Conservation (phyloP, 2,797 vertebrate genomes). For the Crypturellus tataupa region DNA sequence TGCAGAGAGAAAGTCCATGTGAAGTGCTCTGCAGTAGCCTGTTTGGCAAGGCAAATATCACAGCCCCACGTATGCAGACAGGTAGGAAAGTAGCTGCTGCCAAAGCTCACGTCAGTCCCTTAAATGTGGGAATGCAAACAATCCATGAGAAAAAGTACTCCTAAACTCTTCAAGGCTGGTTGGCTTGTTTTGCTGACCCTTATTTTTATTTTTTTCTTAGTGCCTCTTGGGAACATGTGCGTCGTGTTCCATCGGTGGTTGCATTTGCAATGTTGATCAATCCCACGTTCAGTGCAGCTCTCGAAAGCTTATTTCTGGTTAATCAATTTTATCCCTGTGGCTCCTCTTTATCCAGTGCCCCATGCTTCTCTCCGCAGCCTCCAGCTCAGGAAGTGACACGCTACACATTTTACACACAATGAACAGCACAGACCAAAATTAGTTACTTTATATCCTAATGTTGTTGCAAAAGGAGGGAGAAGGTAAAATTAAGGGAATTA, state of each 20-base stretch:
- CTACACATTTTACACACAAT: background rate
- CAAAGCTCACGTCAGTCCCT: background rate
- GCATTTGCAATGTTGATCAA: conserved; percentile 4
- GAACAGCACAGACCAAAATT: background rate
- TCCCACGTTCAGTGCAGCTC: background rate
- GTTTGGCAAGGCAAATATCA: background rate
- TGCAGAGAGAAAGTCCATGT: background rate
- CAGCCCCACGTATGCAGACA: background rate
- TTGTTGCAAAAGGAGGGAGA: background rate
- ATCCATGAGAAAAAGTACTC: background rate
- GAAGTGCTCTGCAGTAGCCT: background rate
- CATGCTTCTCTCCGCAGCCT: conserved; percentile 8
- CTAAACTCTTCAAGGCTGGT: background rate
- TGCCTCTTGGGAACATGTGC: background rate
- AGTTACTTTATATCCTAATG: background rate
- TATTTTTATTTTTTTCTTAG: background rate
- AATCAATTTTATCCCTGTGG: conserved; percentile 24
- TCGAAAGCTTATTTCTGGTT: conserved; percentile 48
- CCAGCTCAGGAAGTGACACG: background rate
- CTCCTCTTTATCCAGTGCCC: background rate
- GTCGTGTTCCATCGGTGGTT: background rate
- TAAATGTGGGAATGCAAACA: background rate
- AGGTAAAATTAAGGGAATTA: background rate
- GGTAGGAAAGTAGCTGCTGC: background rate
- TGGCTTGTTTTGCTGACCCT: background rate